Percentiles rank a stretch among this genome's conserved stretches.
These are phyloP conservation scores for Leuciscus idus DNA, from an alignment of 2,113 vertebrate species.

Conservation along the genomic window DNA sequence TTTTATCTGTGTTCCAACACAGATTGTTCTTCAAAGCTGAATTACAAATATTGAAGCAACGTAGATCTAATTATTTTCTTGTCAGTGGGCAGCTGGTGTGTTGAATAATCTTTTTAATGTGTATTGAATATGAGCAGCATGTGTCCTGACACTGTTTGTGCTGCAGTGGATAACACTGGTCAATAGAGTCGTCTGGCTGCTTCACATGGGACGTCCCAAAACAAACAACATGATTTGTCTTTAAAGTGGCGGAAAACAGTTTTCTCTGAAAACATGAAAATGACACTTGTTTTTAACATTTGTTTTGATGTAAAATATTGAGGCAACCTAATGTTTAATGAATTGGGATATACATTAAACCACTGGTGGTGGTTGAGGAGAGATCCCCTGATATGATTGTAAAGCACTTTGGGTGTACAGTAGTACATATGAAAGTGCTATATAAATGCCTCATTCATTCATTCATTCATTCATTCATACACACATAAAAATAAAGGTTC, in stretches of 20 bases:
- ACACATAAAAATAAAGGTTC: too few relatives aligned
- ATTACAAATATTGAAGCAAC: background rate
- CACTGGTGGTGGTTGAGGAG: too few relatives aligned
- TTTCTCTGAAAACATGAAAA: background rate
- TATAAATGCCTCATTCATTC: too few relatives aligned
- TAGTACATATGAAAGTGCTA: too few relatives aligned
- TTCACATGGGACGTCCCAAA: background rate
- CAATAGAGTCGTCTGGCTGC: background rate
- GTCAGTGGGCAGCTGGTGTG: background rate
- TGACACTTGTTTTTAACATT: background rate
- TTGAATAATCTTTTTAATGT: constrained; percentile 10
- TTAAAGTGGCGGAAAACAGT: background rate
- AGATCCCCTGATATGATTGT: too few relatives aligned
- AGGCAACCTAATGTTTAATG: background rate
- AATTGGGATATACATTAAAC: background rate
- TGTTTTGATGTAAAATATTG: background rate
- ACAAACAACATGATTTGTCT: background rate
- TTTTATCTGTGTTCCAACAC: background rate
- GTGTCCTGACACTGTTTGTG: background rate
- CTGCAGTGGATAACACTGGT: background rate
- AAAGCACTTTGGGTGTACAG: too few relatives aligned
- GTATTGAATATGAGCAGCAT: constrained; percentile 1
- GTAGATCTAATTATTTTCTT: background rate
- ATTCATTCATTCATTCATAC: too few relatives aligned
- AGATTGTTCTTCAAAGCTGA: background rate